Evolutionary conservation across 1,140 invertebrate species (phyloP).

Genomic region (Sycophaga agraensis): DNA sequence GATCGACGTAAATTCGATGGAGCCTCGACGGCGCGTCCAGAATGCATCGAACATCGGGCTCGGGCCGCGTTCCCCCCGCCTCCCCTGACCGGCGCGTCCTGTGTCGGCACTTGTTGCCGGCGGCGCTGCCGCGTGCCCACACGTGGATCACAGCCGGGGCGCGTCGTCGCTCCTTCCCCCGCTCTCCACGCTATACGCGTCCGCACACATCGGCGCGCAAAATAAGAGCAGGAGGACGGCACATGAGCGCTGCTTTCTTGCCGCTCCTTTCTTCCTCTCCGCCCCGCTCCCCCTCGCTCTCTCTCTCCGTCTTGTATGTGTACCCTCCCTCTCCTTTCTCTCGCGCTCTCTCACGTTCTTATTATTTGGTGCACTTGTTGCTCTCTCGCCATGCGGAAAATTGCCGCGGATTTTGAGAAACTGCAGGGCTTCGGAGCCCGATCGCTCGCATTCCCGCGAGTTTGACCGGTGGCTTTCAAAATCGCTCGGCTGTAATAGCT

Average conservation of each 20-base stretch:
- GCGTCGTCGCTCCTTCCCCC: conserved; percentile 3
- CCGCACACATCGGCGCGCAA: no score
- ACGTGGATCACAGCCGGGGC: conserved; percentile 33
- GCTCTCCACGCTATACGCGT: no score
- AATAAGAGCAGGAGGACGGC: neutral
- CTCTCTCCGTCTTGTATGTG: no score
- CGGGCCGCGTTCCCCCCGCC: neutral
- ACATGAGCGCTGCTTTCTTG: neutral
- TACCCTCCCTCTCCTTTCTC: no score
- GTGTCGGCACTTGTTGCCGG: conserved; percentile 31
- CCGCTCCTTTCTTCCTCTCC: no score
- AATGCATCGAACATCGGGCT: conserved; percentile 1
- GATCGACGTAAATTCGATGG: conserved; percentile 28
- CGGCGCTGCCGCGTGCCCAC: conserved; percentile 27
- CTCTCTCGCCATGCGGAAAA: neutral
- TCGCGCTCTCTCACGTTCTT: conserved; percentile 3
- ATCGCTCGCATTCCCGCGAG: no score
- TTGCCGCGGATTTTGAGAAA: conserved; percentile 5
- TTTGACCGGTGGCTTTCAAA: no score
- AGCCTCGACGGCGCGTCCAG: conserved; percentile 7
- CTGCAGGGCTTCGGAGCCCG: no score
- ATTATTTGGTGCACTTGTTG: conserved; percentile 11
- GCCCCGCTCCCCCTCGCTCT: no score
- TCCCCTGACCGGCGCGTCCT: neutral
- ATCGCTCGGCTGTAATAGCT: no score